phyloP scores from a whole-genome alignment of 2,113 vertebrate genomes.

The Microcebus jonahi region DNA sequence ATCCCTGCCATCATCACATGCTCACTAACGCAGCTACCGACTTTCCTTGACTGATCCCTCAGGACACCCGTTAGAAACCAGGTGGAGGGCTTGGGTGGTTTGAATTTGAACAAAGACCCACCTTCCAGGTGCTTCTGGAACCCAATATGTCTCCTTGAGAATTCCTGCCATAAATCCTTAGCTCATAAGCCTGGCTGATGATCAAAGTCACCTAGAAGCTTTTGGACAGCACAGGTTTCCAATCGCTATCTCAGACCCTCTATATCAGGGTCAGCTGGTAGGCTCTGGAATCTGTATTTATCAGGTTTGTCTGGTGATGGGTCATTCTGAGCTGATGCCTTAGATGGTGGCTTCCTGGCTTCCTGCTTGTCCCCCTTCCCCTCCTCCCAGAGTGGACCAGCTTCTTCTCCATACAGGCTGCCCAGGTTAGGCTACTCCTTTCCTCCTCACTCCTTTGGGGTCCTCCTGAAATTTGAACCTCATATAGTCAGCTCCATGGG shows the following conservation, averaged over 20 bases:
- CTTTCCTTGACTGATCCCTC: neutral
- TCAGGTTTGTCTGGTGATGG: neutral
- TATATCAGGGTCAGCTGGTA: neutral
- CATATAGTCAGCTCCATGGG: neutral
- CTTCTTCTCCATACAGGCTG: neutral
- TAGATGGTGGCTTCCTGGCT: neutral
- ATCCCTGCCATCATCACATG: neutral
- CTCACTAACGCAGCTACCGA: neutral
- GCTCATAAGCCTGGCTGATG: neutral
- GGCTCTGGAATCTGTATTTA: neutral
- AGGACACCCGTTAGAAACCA: constrained; percentile 26
- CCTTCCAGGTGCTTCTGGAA: constrained; percentile 39
- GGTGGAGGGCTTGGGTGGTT: neutral
- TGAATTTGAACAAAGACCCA: constrained; percentile 52
- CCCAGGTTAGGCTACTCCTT: neutral
- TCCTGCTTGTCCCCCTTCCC: neutral
- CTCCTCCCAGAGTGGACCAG: neutral
- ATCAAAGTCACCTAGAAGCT: neutral
- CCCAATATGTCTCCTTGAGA: neutral
- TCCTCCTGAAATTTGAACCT: neutral
- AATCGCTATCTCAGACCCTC: neutral
- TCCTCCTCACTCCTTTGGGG: neutral
- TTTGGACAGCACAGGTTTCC: neutral
- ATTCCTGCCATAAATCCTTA: constrained; percentile 14
- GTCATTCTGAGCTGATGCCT: neutral